phyloP scores from a whole-genome alignment of 2,888 invertebrate genomes.

The Andrena bucephala region DNA sequence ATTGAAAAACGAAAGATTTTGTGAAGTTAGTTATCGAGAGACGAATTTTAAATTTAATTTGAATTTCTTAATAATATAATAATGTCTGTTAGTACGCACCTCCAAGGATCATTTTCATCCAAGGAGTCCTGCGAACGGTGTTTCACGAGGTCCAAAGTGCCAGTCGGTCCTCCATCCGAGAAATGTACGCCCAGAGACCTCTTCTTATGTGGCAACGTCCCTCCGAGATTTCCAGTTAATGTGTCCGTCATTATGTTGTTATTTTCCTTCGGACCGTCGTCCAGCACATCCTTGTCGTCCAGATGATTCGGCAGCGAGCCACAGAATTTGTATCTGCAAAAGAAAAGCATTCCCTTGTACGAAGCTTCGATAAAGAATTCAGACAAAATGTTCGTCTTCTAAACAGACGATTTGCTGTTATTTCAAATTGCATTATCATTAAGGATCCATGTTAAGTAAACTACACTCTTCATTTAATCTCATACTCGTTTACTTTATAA shows the following conservation, averaged over 20 bases:
- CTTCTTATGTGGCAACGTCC: conserved; percentile 83
- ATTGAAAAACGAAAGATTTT: too few relatives aligned
- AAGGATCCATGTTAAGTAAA: too few relatives aligned
- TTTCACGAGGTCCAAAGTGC: conserved; percentile 80
- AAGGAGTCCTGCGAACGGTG: conserved; percentile 82
- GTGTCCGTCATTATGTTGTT: conserved; percentile 86
- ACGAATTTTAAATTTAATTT: too few relatives aligned
- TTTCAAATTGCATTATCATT: too few relatives aligned
- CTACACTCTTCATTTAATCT: too few relatives aligned
- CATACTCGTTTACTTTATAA: too few relatives aligned
- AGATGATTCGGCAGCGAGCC: conserved; percentile 90
- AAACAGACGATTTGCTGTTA: too few relatives aligned
- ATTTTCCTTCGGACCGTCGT: conserved; percentile 86
- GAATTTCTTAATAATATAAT: too few relatives aligned
- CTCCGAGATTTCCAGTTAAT: conserved; percentile 81
- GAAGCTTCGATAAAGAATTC: neutral
- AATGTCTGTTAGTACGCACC: conserved; percentile 68
- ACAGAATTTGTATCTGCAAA: conserved; percentile 85
- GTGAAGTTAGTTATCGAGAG: too few relatives aligned
- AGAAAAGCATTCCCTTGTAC: neutral
- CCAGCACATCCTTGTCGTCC: conserved; percentile 87
- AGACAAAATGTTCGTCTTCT: too few relatives aligned
- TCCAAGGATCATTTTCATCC: conserved; percentile 83
- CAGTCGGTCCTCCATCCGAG: conserved; percentile 78
- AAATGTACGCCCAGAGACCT: conserved; percentile 79